A percentile compares a stretch with the other conserved stretches of the same genome.
Evolutionary conservation across 2,888 invertebrate species (phyloP).

Genomic region (Lepidocyrtoides sp.): DNA sequence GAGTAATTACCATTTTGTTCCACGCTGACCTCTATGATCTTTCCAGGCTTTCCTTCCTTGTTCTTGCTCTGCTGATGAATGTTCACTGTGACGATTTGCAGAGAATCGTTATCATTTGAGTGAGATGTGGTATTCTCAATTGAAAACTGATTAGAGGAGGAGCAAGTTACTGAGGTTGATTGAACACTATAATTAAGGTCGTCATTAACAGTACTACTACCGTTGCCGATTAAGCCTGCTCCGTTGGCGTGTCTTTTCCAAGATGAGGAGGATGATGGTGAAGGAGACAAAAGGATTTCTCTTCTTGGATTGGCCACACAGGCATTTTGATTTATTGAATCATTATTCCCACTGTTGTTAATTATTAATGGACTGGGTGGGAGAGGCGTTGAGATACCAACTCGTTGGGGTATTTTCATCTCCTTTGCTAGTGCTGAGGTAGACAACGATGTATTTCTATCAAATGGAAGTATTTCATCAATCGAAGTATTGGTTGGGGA

Average conservation of each 20-base stretch:
- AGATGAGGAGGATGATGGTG: slow-evolving; percentile 26
- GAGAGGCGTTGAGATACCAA: neutral
- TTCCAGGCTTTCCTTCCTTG: neutral
- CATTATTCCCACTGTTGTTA: slow-evolving; percentile 55
- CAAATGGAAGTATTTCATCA: neutral
- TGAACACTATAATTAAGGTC: slow-evolving; percentile 24
- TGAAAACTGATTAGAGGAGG: slow-evolving; percentile 38
- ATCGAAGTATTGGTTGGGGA: neutral
- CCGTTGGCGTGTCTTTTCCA: slow-evolving; percentile 21
- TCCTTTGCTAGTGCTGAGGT: neutral
- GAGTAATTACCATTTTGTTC: slow-evolving; percentile 26
- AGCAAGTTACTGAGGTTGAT: slow-evolving; percentile 35
- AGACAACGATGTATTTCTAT: slow-evolving; percentile 50
- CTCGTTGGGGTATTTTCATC: neutral
- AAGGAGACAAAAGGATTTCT: slow-evolving; percentile 50
- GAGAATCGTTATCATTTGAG: slow-evolving; percentile 22
- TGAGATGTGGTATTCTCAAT: slow-evolving; percentile 27
- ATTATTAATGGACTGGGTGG: slow-evolving; percentile 34
- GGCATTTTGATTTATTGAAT: slow-evolving; percentile 51
- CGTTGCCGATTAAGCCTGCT: neutral
- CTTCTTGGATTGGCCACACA: neutral
- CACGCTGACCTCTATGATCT: neutral
- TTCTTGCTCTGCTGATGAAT: slow-evolving; percentile 20
- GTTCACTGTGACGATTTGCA: slow-evolving; percentile 62
- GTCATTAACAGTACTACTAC: neutral